Conservation (phyloP, 2,797 vertebrate species). For the Megalops cyprinoides region DNA sequence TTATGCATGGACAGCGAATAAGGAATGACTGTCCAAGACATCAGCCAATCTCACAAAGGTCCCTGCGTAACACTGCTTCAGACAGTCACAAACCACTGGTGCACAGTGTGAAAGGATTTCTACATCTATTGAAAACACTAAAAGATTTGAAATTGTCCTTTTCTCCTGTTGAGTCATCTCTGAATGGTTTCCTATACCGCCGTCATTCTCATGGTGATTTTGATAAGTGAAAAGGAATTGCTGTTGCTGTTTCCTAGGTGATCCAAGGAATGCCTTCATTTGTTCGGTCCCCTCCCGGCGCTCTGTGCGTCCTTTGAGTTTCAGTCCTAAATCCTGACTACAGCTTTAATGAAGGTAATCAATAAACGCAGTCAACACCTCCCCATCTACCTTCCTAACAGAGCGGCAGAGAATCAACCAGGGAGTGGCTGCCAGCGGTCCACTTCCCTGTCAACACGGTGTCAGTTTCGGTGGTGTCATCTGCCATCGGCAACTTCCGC, state of each 20-base stretch:
- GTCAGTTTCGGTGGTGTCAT: slow-evolving; percentile 27
- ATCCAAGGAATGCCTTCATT: slow-evolving; percentile 16
- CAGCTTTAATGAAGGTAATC: slow-evolving; percentile 20
- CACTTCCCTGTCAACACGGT: slow-evolving; percentile 7
- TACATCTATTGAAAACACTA: background rate
- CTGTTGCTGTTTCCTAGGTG: slow-evolving; percentile 11
- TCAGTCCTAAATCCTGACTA: background rate
- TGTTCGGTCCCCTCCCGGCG: slow-evolving; percentile 12
- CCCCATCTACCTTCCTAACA: slow-evolving; percentile 16
- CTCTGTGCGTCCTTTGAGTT: background rate
- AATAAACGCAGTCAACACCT: background rate
- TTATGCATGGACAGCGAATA: slow-evolving; percentile 28
- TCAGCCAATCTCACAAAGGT: background rate
- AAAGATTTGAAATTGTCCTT: background rate
- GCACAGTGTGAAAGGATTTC: background rate
- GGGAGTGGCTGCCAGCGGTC: background rate
- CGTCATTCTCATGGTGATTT: slow-evolving; percentile 12
- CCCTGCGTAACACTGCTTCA: background rate
- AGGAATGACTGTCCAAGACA: background rate
- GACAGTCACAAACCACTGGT: background rate
- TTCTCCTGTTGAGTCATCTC: background rate
- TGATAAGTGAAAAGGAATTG: slow-evolving; percentile 23
- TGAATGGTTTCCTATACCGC: background rate
- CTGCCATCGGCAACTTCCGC: slow-evolving; percentile 7
- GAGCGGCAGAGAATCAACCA: background rate